Percentiles rank a stretch among this genome's conserved stretches.
Evolutionary conservation across 1,140 invertebrate genomes (phyloP).

Genomic region (Ericerus pela): DNA sequence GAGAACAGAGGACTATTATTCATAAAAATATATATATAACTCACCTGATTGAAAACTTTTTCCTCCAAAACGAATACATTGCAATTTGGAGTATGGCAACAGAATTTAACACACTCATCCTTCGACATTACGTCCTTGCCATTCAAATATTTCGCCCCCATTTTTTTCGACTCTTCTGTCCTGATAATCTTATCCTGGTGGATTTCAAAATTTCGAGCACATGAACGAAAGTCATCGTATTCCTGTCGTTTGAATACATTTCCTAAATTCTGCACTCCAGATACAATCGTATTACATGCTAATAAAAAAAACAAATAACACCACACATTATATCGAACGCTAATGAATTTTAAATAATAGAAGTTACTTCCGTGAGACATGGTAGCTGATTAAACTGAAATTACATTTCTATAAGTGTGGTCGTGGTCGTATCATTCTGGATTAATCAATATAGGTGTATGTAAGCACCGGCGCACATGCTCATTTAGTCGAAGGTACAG

Average conservation of each 20-base stretch:
- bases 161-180: slow-evolving; percentile 67
- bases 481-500: no score
- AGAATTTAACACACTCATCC: slow-evolving; percentile 66
- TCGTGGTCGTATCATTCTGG: no score
- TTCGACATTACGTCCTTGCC: slow-evolving; percentile 61
- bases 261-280: not conserved
- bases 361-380: no score
- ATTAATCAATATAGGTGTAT: no score
- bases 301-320: no score
- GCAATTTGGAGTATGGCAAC: slow-evolving; percentile 70
- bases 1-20: not conserved
- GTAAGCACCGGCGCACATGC: no score
- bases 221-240: slow-evolving; percentile 18
- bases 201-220: slow-evolving; percentile 60
- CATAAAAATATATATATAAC: not conserved
- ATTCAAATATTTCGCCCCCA: slow-evolving; percentile 78
- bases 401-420: no score
- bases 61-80: slow-evolving; percentile 87
- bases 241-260: not conserved
- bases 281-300: no score
- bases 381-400: no score
- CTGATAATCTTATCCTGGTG: slow-evolving; percentile 78
- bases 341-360: no score
- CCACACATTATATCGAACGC: no score
- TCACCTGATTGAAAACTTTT: slow-evolving; percentile 44